A percentile compares a stretch with the other conserved stretches of the same genome.
These are phyloP conservation scores for Dreissena polymorpha DNA, from an alignment of 1,140 invertebrate species.

Conservation along the genomic window DNA sequence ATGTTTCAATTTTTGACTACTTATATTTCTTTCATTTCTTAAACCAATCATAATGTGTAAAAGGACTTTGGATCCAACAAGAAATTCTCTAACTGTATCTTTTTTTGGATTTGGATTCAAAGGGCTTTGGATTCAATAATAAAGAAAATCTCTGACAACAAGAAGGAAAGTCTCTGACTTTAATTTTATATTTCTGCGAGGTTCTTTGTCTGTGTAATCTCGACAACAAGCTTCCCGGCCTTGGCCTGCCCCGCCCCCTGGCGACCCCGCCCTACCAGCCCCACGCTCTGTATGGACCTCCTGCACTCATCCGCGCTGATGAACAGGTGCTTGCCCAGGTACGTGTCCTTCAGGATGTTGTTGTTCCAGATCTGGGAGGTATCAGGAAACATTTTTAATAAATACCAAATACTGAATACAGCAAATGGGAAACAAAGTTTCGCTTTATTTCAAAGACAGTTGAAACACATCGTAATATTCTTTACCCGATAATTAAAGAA, in stretches of 20 bases:
- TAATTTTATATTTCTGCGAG: slow-evolving; percentile 60
- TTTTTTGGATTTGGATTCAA: too few species aligned
- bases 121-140: too few species aligned
- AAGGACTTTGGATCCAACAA: too few species aligned
- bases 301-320: slow-evolving; percentile 70
- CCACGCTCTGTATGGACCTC: slow-evolving; percentile 61
- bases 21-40: too few species aligned
- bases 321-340: slow-evolving; percentile 76
- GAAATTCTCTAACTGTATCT: too few species aligned
- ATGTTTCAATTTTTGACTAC: too few species aligned
- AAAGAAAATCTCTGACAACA: too few species aligned
- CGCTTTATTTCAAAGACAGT: not conserved
- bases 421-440: not conserved
- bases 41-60: too few species aligned
- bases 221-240: slow-evolving; percentile 70
- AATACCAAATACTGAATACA: too few species aligned
- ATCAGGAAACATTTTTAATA: not conserved
- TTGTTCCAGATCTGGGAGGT: slow-evolving; percentile 77
- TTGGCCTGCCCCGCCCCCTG: slow-evolving; percentile 59
- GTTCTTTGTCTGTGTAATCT: slow-evolving; percentile 68
- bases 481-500: too few species aligned
- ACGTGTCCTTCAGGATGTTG: slow-evolving; percentile 74
- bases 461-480: too few species aligned
- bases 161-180: too few species aligned
- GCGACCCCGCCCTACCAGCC: slow-evolving; percentile 68